Evolutionary conservation across 2,113 vertebrate species (phyloP).

Genomic region (Channa argus): DNA sequence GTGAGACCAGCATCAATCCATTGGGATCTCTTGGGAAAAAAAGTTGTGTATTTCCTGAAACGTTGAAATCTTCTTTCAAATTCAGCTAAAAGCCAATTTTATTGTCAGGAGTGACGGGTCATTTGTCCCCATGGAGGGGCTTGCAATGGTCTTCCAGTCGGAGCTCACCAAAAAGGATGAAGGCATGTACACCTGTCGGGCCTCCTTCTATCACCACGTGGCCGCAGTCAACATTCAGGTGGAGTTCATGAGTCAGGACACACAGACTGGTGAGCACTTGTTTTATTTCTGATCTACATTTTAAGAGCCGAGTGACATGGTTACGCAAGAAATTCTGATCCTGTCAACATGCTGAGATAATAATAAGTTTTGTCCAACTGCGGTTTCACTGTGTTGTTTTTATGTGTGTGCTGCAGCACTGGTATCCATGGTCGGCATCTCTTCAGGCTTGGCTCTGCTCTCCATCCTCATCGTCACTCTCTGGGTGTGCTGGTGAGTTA

Average conservation of each 20-base stretch:
- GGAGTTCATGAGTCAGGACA: conserved; percentile 59
- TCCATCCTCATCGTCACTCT: conserved; percentile 55
- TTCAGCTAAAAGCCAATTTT: not conserved
- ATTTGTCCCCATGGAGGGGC: conserved; percentile 46
- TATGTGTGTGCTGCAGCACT: conserved; percentile 59
- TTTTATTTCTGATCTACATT: not conserved
- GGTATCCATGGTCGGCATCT: conserved; percentile 58
- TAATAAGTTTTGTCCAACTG: not conserved
- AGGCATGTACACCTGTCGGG: conserved; percentile 75
- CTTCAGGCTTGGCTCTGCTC: conserved; percentile 56
- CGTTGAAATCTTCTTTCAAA: not conserved
- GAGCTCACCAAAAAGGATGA: conserved; percentile 51
- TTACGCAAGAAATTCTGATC: not conserved
- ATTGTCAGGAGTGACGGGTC: conserved; percentile 68
- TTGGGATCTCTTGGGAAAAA: too few relatives aligned
- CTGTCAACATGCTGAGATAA: not conserved
- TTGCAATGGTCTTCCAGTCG: conserved; percentile 62
- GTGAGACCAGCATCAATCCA: too few relatives aligned
- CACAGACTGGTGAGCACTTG: conserved; percentile 57
- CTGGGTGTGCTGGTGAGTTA: conserved; percentile 80
- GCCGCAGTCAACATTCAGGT: conserved; percentile 70
- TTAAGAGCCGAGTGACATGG: not conserved
- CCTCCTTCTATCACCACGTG: conserved; percentile 78
- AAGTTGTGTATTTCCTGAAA: not conserved
- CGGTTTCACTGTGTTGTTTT: conserved; percentile 9